Evolutionary conservation across 2,113 vertebrate species (phyloP).

Genomic region (Gambusia affinis): DNA sequence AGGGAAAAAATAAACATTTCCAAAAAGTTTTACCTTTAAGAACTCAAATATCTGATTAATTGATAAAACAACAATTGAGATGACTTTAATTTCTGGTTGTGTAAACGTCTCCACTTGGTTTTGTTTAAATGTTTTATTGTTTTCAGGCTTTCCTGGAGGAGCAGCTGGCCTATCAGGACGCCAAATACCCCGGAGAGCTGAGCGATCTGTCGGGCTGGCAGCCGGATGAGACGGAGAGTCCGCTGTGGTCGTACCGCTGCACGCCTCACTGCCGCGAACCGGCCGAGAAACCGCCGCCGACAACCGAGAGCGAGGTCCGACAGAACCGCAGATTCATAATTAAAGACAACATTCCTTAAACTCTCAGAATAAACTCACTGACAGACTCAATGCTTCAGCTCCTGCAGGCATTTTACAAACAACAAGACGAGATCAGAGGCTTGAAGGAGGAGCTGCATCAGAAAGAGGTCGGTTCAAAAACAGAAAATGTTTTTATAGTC

Average conservation of each 20-base stretch:
- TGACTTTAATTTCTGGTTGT: too few species aligned
- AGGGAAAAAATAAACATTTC: too few species aligned
- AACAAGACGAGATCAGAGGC: slow-evolving; percentile 88
- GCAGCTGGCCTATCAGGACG: slow-evolving; percentile 60
- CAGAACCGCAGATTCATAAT: fast-evolving
- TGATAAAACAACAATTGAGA: too few species aligned
- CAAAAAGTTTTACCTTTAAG: too few species aligned
- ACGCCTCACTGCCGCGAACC: slow-evolving; percentile 69
- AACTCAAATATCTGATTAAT: too few species aligned
- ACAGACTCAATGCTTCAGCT: slow-evolving; percentile 74
- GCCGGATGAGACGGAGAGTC: slow-evolving; percentile 71
- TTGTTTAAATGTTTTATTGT: background rate
- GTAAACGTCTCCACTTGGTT: too few species aligned
- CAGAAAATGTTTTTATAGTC: background rate
- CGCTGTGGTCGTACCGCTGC: slow-evolving; percentile 54
- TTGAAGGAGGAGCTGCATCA: slow-evolving; percentile 83
- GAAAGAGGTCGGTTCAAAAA: slow-evolving; percentile 68
- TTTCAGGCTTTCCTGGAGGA: slow-evolving; percentile 57
- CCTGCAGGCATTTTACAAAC: slow-evolving; percentile 87
- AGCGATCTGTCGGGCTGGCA: slow-evolving; percentile 74
- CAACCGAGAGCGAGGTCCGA: slow-evolving; percentile 60
- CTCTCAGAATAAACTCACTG: background rate
- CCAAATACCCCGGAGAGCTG: slow-evolving; percentile 57
- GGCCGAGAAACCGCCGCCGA: slow-evolving; percentile 50
- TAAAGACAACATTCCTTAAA: too few species aligned